Base-by-base conservation (phyloP, 2,888 invertebrate genomes). In the Gymnocheta viridis region DNA sequence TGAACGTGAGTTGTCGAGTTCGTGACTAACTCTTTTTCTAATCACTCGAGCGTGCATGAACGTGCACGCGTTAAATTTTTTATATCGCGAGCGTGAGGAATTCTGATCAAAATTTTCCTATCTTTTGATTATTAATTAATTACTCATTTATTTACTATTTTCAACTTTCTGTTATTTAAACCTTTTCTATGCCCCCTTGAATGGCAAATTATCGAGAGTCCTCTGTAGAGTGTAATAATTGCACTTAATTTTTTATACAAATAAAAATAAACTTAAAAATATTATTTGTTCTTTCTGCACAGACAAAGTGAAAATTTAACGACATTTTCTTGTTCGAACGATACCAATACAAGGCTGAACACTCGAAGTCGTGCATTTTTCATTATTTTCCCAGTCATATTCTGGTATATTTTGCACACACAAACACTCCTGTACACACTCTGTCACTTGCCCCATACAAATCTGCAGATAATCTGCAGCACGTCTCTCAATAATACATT, bases 271-370 rank as follows among this genome's bases (percentile, higher is more conserved):
- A 56, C 32, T 14, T 29, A 29, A n/a, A 56, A 32, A 32, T 9
- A 24, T 14, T 24, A 17, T 29, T 17, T 54, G 6, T 17, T 7
- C 54, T 17, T 27, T 14, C 29, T 54, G n/a, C 7, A 22, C 56
- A 56, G 56, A 67, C 44, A 47, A 76, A 67, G 24, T 58, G 44
- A 9, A 67, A 66, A 77, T 67, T 58, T 58, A 67, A 77, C 24
- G 67, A 67, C 67, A 77, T 58, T 77, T 77, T 67, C 76, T 49
- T 77, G 67, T 77, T 56, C 47, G 47, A 58, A 66, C 29, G 41
- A 41, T 19, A 29, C 54, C 22, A 66, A 47, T 35, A 27, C 67
- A 47, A 67, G 56, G 76, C 67, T 77, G 41, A 47, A 47, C 27
- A 58, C 24, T 66, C 4, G 14, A 44, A 41, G 6, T 58, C 27